A percentile compares a stretch with the other conserved stretches of the same genome.
Conservation (phyloP, 2,113 vertebrate species). For the Corythoichthys haematopterus region DNA sequence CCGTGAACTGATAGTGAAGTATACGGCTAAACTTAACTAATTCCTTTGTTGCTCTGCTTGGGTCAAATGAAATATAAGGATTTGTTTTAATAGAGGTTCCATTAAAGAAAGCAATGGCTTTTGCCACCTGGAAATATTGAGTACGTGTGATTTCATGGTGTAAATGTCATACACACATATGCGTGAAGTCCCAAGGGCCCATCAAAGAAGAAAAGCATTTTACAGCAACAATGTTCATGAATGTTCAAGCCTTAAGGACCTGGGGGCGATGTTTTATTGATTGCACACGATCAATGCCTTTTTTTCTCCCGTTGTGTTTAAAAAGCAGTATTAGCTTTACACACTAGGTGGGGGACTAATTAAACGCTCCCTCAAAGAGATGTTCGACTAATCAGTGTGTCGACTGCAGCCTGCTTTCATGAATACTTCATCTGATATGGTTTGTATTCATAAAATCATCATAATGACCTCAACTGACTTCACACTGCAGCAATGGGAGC, state of each 20-base stretch:
- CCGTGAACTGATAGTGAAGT: no score
- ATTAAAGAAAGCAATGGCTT: not conserved
- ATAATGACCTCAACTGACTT: constrained; percentile 51
- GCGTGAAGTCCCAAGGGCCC: not conserved
- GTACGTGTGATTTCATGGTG: not conserved
- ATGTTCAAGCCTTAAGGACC: constrained; percentile 38
- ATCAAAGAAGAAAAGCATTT: constrained; percentile 22
- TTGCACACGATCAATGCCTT: constrained; percentile 45
- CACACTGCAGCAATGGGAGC: constrained; percentile 28
- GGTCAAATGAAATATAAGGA: no score
- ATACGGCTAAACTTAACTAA: no score
- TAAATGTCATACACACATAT: constrained; percentile 7
- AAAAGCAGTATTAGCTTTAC: constrained; percentile 33
- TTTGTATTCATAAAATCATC: constrained; percentile 52
- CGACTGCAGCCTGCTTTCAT: constrained; percentile 19
- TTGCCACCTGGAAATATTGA: not conserved
- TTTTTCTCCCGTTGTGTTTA: constrained; percentile 36
- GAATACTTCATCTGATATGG: constrained; percentile 51
- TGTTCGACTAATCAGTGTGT: constrained; percentile 33
- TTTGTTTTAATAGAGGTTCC: not conserved
- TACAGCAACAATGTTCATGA: constrained; percentile 30
- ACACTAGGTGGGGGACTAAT: constrained; percentile 39
- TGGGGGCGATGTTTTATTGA: constrained; percentile 38
- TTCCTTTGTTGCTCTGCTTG: no score
- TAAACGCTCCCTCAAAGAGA: constrained; percentile 42